Conservation (phyloP, 2,797 vertebrate genomes). For the Fringilla coelebs region DNA sequence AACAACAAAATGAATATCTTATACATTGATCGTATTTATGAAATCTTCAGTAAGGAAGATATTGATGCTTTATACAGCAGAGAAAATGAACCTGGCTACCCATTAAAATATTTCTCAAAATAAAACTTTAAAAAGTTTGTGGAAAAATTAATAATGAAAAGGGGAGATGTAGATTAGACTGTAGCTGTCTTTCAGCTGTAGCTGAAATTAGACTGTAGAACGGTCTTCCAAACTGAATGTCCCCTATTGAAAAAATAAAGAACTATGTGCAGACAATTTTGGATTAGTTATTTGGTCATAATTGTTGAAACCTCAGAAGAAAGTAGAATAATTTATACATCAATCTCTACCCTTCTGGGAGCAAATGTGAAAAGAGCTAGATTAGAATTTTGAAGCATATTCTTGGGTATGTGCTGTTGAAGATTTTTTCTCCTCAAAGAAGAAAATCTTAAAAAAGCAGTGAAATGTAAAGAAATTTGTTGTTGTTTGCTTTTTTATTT, state of each 20-base stretch:
- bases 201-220: not conserved
- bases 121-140: not conserved
- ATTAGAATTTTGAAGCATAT: not conserved
- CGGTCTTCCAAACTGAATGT: not conserved
- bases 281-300: not conserved
- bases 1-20: not conserved
- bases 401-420: not conserved
- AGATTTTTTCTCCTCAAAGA: not conserved
- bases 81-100: not conserved
- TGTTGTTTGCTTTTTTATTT: not conserved
- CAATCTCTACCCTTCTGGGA: not conserved
- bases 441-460: not conserved
- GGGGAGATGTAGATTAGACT: not conserved
- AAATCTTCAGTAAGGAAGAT: not conserved
- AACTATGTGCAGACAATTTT: not conserved
- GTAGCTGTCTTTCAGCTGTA: not conserved
- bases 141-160: not conserved
- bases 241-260: not conserved
- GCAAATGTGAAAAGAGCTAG: not conserved
- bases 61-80: not conserved
- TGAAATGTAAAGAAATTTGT: not conserved
- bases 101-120: not conserved
- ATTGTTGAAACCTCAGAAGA: not conserved
- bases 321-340: not conserved
- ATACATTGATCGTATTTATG: not conserved